Base-by-base conservation (phyloP, 2,888 invertebrate species). In the Agonopterix alstromeriana region DNA sequence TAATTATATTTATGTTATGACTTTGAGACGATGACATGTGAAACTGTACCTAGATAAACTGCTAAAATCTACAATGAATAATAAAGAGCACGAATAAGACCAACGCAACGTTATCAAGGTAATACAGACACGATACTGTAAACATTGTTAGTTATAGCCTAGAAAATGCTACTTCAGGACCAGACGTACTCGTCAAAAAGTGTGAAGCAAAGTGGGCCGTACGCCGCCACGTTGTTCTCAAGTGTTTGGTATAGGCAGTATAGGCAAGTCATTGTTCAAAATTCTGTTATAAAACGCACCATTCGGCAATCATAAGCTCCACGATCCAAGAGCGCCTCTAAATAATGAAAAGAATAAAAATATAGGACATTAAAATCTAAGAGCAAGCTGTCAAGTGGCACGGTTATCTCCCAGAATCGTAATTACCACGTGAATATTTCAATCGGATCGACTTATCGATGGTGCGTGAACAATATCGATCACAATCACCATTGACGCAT, bases 391-490 rank as follows among this genome's bases (percentile, higher is more conserved):
- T 70, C 67, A 62, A 65, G 63, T 63, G 65, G 65, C 63, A 59
- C 57, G 55, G 68, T 81, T 81, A 85, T 83, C 86, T 67, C 61
- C 69, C 54, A 55, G 60, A 77, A 86, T 84, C 83, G 69, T 83
- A 85, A 85, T 86, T 83, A 82, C 77, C 67, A 69, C 74, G 77
- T 82, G 84, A 82, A 82, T 80, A 81, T 83, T 83, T 84, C 81
- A 81, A 84, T 84, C 79, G 70, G 67, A 74, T 77, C 70, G 69
- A 72, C 65, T 79, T 82, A 79, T 83, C 77, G 73, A 70, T 66
- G 72, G 71, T 65, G 73, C 73, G 73, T 79, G 72, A 77, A 85
- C 82, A 84, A 84, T 81, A 76, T 79, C 70, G 75, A 77, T 78
- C 63, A 60, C 63, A 70, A 78, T 79, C 76, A 61, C 60, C 58